phyloP scores from a whole-genome alignment of 2,797 vertebrate species.

The Choloepus didactylus region DNA sequence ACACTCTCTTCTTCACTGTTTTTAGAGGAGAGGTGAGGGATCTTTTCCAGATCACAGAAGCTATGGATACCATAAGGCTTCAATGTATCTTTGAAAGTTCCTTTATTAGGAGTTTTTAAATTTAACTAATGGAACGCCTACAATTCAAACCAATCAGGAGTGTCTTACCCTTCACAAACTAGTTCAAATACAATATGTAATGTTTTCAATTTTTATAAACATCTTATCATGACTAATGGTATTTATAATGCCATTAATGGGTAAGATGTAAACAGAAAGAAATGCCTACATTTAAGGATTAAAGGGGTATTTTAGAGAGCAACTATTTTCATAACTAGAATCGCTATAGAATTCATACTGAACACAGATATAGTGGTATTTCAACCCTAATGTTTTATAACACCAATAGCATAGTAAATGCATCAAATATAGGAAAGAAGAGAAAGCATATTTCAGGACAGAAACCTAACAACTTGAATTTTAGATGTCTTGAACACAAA shows the following conservation, averaged over 20 bases:
- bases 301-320: constrained; percentile 14
- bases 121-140: constrained; percentile 21
- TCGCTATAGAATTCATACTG: constrained; percentile 41
- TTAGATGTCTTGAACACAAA: neutral
- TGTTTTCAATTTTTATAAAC: constrained; percentile 60
- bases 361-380: constrained; percentile 4
- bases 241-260: constrained; percentile 46
- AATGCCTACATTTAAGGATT: constrained; percentile 7
- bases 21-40: neutral
- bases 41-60: neutral
- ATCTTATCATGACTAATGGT: constrained; percentile 31
- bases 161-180: constrained; percentile 40
- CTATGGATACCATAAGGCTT: neutral
- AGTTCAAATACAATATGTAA: constrained; percentile 45
- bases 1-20: neutral
- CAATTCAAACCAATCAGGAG: constrained; percentile 22
- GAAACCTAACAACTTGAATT: constrained; percentile 56
- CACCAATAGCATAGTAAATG: constrained; percentile 36
- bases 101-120: constrained; percentile 56
- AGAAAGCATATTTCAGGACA: constrained; percentile 5
- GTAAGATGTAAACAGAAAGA: constrained; percentile 57
- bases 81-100: constrained; percentile 22
- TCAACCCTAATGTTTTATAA: constrained; percentile 47
- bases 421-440: constrained; percentile 10
- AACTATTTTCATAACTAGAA: constrained; percentile 52